A percentile compares a stretch with the other conserved stretches of the same genome.
These are phyloP conservation scores for Mesorhabditis spiculigera DNA, from an alignment of 2,888 invertebrate species.

Conservation along the genomic window DNA sequence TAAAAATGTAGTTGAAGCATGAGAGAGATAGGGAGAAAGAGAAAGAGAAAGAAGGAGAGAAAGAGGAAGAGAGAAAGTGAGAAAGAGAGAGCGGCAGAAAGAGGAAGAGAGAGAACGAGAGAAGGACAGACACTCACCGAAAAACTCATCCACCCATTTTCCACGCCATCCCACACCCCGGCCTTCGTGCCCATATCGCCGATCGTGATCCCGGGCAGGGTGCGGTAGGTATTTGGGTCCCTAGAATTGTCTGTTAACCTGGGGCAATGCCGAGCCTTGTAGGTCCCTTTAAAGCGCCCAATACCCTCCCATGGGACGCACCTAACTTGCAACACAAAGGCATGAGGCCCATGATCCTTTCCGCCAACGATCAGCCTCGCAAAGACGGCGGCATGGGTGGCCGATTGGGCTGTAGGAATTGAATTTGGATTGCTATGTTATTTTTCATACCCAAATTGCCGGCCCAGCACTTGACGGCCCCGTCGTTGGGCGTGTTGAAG, in stretches of 20 bases:
- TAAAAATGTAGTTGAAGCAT: conserved; percentile 66
- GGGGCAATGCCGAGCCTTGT: too few relatives aligned
- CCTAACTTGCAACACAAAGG: conserved; percentile 79
- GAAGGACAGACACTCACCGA: conserved; percentile 16
- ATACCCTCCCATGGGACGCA: background rate
- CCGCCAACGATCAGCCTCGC: conserved; percentile 72
- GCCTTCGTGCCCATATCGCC: conserved; percentile 90
- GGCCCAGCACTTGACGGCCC: conserved; percentile 81
- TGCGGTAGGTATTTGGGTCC: conserved; percentile 20
- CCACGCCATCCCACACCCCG: conserved; percentile 79
- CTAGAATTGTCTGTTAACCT: conserved; percentile 24
- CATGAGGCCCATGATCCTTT: conserved; percentile 74
- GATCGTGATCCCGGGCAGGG: conserved; percentile 73
- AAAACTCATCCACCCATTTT: conserved; percentile 72
- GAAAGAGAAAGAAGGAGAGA: too few relatives aligned
- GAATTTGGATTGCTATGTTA: too few relatives aligned
- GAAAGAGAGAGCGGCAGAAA: background rate
- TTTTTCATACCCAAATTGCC: conserved; percentile 68
- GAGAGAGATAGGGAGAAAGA: too few relatives aligned
- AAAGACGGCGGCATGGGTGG: conserved; percentile 82
- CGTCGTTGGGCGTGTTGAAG: conserved; percentile 74
- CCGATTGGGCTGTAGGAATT: conserved; percentile 61
- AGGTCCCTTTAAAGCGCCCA: too few relatives aligned
- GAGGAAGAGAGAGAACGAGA: background rate
- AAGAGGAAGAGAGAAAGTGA: background rate